These are phyloP conservation scores for Apotomis betuletana DNA, from an alignment of 2,888 invertebrate species.

Conservation along the genomic window DNA sequence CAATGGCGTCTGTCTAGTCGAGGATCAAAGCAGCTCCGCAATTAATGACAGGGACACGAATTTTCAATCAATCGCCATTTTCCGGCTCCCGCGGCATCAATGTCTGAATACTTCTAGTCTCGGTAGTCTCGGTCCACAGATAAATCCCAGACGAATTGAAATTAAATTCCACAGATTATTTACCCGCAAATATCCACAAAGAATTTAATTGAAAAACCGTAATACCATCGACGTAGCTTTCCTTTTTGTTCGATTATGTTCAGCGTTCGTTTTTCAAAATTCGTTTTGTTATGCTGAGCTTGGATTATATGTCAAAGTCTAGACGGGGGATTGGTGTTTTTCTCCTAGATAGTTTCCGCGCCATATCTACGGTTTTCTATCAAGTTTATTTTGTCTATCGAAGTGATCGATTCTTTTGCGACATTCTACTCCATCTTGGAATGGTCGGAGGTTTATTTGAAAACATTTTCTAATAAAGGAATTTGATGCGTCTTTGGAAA, in stretches of 20 bases:
- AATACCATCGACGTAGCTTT: not conserved
- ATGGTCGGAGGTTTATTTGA: not conserved
- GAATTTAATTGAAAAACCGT: conserved; percentile 24
- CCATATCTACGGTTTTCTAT: conserved; percentile 29
- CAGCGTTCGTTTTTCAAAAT: conserved; percentile 20
- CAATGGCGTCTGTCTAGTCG: not conserved
- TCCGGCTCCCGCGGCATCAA: conserved; percentile 13
- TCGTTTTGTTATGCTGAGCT: conserved; percentile 13
- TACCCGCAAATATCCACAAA: conserved; percentile 4
- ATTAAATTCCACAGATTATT: conserved; percentile 38
- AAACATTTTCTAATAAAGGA: not conserved
- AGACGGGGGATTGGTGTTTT: conserved; percentile 36
- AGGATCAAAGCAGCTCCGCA: conserved; percentile 12
- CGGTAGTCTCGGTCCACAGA: conserved; percentile 4
- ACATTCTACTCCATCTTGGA: conserved; percentile 6
- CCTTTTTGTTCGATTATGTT: conserved; percentile 2
- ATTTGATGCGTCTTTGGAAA: too few relatives aligned
- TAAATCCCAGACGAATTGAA: conserved; percentile 34
- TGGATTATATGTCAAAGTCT: conserved; percentile 34
- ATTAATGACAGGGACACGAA: conserved; percentile 24
- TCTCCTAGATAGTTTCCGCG: conserved; percentile 9
- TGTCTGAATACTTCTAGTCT: conserved; percentile 19
- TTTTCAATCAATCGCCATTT: conserved; percentile 19
- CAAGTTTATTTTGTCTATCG: conserved; percentile 30
- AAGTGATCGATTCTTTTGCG: not conserved